phyloP scores from a whole-genome alignment of 2,797 vertebrate species.

The Leptoclinus maculatus region DNA sequence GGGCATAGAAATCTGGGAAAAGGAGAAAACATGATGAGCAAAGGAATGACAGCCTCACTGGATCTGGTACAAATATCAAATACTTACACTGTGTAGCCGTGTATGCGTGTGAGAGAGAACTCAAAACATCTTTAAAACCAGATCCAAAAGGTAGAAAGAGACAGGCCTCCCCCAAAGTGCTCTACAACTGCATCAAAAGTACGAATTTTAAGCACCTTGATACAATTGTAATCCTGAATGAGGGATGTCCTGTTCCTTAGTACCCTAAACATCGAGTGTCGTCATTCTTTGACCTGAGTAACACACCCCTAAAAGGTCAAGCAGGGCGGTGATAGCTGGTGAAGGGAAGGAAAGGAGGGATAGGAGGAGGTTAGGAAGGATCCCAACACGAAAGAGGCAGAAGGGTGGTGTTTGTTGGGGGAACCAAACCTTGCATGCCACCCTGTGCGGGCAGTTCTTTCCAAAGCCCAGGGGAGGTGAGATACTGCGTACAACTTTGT shows the following conservation, averaged over 20 bases:
- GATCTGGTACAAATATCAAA: constrained; percentile 68
- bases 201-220: background rate
- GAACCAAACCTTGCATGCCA: constrained; percentile 99
- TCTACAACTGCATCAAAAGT: constrained; percentile 21
- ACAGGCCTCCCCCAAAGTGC: constrained; percentile 50
- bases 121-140: constrained; percentile 48
- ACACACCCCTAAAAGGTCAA: constrained; percentile 65
- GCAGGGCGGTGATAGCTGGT: constrained; percentile 55
- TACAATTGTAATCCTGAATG: constrained; percentile 3
- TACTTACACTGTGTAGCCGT: constrained; percentile 35
- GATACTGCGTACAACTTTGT: constrained; percentile 99
- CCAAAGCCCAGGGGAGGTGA: constrained; percentile 99
- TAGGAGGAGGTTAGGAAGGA: constrained; percentile 77
- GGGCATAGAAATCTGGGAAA: constrained; percentile 84
- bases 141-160: constrained; percentile 81
- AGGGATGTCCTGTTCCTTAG: constrained; percentile 73
- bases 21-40: constrained; percentile 71
- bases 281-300: constrained; percentile 79
- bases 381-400: constrained; percentile 59
- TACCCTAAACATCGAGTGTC: constrained; percentile 68
- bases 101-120: background rate
- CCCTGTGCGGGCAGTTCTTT: constrained; percentile 99
- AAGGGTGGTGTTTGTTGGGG: constrained; percentile 65
- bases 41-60: constrained; percentile 80
- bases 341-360: constrained; percentile 57